Percentiles rank a stretch among this genome's conserved stretches.
These are phyloP conservation scores for Drosophila atripex DNA, from an alignment of 2,888 invertebrate species.

Conservation along the genomic window DNA sequence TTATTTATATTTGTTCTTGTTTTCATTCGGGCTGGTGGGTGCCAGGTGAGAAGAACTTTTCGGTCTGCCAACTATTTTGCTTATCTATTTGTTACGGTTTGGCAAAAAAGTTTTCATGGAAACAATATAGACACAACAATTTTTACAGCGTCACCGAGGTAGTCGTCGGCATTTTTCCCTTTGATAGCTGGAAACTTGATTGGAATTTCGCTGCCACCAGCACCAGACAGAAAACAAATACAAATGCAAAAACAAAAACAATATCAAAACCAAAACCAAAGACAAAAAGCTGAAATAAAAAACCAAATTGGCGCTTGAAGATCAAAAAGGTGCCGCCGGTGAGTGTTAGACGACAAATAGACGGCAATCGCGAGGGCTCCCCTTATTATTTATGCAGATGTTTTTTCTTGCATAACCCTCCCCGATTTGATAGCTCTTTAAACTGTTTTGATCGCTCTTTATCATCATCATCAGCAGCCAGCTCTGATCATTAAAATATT, in stretches of 20 bases:
- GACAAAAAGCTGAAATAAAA: constrained; percentile 46
- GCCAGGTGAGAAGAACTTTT: constrained; percentile 35
- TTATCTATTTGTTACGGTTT: constrained; percentile 33
- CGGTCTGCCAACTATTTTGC: constrained; percentile 35
- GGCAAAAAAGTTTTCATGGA: constrained; percentile 42
- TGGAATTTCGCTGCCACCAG: constrained; percentile 64
- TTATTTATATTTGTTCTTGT: constrained; percentile 39
- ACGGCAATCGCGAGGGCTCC: constrained; percentile 39
- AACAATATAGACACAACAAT: constrained; percentile 62
- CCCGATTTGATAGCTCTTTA: constrained; percentile 53
- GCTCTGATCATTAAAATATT: constrained; percentile 21
- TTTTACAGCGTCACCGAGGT: constrained; percentile 65
- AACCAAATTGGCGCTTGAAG: constrained; percentile 66
- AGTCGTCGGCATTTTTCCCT: constrained; percentile 60
- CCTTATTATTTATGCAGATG: constrained; percentile 72
- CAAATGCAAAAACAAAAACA: constrained; percentile 16
- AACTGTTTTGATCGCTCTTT: constrained; percentile 66
- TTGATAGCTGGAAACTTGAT: constrained; percentile 66
- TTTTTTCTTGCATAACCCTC: constrained; percentile 58
- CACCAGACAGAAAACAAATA: constrained; percentile 25
- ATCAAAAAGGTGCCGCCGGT: constrained; percentile 70
- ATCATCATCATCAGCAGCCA: constrained; percentile 27
- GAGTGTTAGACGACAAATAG: constrained; percentile 71
- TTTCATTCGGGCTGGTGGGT: constrained; percentile 19
- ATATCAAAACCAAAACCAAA: constrained; percentile 2